Evolutionary conservation across 2,113 vertebrate genomes (phyloP).

Genomic region (Pseudopipra pipra): DNA sequence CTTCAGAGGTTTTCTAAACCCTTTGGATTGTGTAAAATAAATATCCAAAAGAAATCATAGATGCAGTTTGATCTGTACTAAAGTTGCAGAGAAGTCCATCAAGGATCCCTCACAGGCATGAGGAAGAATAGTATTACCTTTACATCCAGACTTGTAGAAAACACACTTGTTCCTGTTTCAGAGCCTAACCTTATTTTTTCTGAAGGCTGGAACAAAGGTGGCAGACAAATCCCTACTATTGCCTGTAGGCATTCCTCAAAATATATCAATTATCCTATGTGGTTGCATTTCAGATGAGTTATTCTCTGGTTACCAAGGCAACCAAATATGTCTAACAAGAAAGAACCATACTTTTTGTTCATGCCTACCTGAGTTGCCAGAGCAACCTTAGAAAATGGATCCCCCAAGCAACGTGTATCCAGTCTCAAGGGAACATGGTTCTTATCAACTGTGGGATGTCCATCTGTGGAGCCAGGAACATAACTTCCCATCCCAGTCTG

Average conservation of each 20-base stretch:
- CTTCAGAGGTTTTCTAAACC: constrained; percentile 36
- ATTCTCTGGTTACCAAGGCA: constrained; percentile 34
- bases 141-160: neutral
- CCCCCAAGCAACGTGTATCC: accelerated
- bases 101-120: neutral
- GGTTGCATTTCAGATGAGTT: constrained; percentile 33
- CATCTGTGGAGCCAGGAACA: neutral
- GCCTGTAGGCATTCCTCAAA: constrained; percentile 31
- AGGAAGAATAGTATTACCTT: neutral
- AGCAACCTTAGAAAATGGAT: constrained; percentile 14
- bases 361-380: neutral
- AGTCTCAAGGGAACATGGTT: neutral
- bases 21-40: constrained; percentile 17
- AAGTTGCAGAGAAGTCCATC: neutral
- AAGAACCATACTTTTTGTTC: neutral
- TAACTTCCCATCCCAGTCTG: neutral
- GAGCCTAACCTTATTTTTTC: neutral
- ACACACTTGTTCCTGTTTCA: neutral
- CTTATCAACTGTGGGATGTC: neutral
- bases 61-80: constrained; percentile 18
- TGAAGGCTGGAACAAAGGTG: neutral
- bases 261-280: constrained; percentile 40
- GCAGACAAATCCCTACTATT: constrained; percentile 36
- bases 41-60: constrained; percentile 27
- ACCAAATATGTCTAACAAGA: neutral